These are phyloP conservation scores for Rhinogobius similis DNA, from an alignment of 2,113 vertebrate species.

Conservation along the genomic window DNA sequence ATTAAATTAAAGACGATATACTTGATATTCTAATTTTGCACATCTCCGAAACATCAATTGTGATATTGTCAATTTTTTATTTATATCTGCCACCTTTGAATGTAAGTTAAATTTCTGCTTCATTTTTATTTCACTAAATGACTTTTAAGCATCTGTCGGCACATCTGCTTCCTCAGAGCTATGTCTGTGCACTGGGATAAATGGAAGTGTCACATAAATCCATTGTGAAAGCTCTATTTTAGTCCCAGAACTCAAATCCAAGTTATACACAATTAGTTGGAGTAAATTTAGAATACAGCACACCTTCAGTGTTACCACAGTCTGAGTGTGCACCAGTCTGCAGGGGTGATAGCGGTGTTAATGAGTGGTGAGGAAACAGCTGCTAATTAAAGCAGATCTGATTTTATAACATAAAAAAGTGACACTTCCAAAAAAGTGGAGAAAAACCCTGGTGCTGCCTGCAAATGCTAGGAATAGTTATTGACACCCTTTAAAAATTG, in stretches of 20 bases:
- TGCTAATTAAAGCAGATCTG: background rate
- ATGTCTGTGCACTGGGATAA: constrained; percentile 18
- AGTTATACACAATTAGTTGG: constrained; percentile 23
- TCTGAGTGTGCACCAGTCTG: background rate
- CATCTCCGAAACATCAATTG: too few species aligned
- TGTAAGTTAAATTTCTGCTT: background rate
- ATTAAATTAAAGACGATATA: too few species aligned
- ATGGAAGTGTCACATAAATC: constrained; percentile 34
- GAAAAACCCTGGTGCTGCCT: too few species aligned
- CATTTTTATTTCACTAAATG: constrained; percentile 5
- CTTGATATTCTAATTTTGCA: too few species aligned
- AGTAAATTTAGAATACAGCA: background rate
- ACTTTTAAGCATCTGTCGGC: constrained; percentile 4
- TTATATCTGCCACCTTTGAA: too few species aligned
- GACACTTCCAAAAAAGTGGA: background rate
- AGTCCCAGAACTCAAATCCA: constrained; percentile 17
- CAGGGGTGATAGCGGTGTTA: background rate
- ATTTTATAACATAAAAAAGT: background rate
- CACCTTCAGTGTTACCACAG: background rate
- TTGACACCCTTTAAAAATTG: too few species aligned
- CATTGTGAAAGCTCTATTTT: constrained; percentile 34
- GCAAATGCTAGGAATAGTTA: too few species aligned
- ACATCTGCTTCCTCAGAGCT: constrained; percentile 10
- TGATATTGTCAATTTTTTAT: too few species aligned
- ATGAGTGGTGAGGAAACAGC: background rate